Evolutionary conservation across 2,888 invertebrate genomes (phyloP).

Genomic region (Mamestra brassicae): DNA sequence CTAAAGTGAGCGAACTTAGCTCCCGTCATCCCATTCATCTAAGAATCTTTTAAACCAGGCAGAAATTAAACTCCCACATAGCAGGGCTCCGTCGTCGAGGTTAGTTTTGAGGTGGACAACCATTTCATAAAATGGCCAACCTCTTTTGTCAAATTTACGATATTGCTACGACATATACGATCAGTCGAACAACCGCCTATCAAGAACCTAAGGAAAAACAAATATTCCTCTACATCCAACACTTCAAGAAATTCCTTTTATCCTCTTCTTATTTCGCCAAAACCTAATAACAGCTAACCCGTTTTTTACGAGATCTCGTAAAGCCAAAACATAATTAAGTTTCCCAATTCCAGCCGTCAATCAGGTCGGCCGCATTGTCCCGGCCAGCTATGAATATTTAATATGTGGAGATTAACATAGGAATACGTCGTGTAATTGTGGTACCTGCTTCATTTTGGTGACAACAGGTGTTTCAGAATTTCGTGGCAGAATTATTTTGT

Average conservation of each 20-base stretch:
- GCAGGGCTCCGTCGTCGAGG: too few species aligned
- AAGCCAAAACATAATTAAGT: slow-evolving; percentile 61
- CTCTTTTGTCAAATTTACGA: too few species aligned
- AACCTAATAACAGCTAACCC: slow-evolving; percentile 54
- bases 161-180: too few species aligned
- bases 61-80: too few species aligned
- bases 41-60: too few species aligned
- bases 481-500: background rate
- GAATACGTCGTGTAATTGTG: slow-evolving; percentile 33
- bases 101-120: too few species aligned
- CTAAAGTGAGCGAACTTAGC: too few species aligned
- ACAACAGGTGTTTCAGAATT: background rate
- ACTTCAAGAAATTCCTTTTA: slow-evolving; percentile 19
- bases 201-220: background rate
- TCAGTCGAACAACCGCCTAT: too few species aligned
- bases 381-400: slow-evolving; percentile 56
- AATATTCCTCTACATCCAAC: background rate
- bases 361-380: slow-evolving; percentile 38
- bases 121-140: too few species aligned
- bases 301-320: slow-evolving; percentile 64
- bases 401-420: slow-evolving; percentile 40
- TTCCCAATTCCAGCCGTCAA: slow-evolving; percentile 53
- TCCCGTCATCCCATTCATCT: too few species aligned
- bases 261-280: slow-evolving; percentile 26
- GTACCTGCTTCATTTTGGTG: background rate